Base-by-base conservation (phyloP, 2,888 invertebrate species). In the Hermodice carunculata region DNA sequence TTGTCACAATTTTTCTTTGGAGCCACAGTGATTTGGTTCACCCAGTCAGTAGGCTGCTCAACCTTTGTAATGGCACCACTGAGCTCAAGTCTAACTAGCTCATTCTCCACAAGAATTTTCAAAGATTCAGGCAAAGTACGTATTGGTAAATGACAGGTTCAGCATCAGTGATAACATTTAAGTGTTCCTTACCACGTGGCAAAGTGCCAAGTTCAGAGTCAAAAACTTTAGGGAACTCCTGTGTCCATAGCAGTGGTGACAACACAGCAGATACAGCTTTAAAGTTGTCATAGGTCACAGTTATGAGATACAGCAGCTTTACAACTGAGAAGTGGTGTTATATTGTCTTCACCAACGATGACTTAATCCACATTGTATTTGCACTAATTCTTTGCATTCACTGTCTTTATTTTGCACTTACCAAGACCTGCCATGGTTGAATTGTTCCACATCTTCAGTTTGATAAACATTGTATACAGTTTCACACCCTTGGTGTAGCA, bases 221-320 rank as follows among this genome's bases (percentile, higher is more conserved):
- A 37, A 64, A 64, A 22, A 56, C 29, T 5, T 24, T 42, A n/a
- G 42, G 42, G 22, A 24, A 57, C 28, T 57, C n/a, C 28, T 44
- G 22, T 8, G 22, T 6, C 22, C 6, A 11, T 19, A 17, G 32
- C 8, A 8, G 11, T 34, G 32, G n/a, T 8, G 11, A 8, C 11
- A 14, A 19, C 6, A 54, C 58, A 62, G 24, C 28, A 19, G 46
- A 11, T 19, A 64, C 53, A 6, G 24, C 11, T 28, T 62, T 8
- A 40, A 64, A 43, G 28, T 46, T 34, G 4, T 64, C 42, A 42
- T 64, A 52, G 53, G 64, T 51, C 4, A 64, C 31, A 28, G 64
- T 64, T 3, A 64, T 48, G 3, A 64, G 22, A 4, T 52, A 26
- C 64, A 64, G 32, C n/a, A 19, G 46, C 31, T 28, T 32, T 48